Conservation (phyloP, 2,888 invertebrate genomes). For the Lymantria dispar region DNA sequence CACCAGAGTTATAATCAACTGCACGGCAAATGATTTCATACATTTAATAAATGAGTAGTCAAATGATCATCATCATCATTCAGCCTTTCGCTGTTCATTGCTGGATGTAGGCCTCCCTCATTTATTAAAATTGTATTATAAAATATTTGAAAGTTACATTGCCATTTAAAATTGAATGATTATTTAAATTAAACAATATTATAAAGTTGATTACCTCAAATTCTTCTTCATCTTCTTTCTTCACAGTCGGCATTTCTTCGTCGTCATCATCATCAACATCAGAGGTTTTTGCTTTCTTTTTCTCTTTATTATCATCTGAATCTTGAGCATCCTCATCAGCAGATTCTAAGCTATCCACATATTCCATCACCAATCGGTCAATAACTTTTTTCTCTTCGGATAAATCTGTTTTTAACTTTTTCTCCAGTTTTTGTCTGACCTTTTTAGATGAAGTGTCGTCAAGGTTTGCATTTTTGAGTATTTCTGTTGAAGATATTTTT, state of each 20-base stretch:
- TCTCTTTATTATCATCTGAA: constrained; percentile 34
- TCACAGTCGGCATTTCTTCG: constrained; percentile 38
- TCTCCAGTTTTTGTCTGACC: constrained; percentile 92
- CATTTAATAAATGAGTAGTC: too few relatives aligned
- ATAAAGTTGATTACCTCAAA: neutral
- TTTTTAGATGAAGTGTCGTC: constrained; percentile 93
- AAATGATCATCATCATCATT: too few relatives aligned
- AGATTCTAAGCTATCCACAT: constrained; percentile 68
- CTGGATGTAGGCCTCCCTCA: too few relatives aligned
- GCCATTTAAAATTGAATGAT: too few relatives aligned
- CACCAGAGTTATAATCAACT: too few relatives aligned
- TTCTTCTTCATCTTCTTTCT: constrained; percentile 6
- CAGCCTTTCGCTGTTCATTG: too few relatives aligned
- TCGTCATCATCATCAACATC: constrained; percentile 10
- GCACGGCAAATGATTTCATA: too few relatives aligned
- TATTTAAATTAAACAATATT: neutral
- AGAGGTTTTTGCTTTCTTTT: neutral
- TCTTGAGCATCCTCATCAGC: constrained; percentile 39
- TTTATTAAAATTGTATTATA: too few relatives aligned
- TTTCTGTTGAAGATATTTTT: constrained; percentile 79
- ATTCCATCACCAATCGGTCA: constrained; percentile 93
- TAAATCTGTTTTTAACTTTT: constrained; percentile 86
- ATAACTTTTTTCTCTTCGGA: constrained; percentile 91
- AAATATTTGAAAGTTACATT: too few relatives aligned
- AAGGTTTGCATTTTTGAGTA: constrained; percentile 93